Evolutionary conservation across 1,140 invertebrate genomes (phyloP).

Genomic region (Pemphigus obesinymphae): DNA sequence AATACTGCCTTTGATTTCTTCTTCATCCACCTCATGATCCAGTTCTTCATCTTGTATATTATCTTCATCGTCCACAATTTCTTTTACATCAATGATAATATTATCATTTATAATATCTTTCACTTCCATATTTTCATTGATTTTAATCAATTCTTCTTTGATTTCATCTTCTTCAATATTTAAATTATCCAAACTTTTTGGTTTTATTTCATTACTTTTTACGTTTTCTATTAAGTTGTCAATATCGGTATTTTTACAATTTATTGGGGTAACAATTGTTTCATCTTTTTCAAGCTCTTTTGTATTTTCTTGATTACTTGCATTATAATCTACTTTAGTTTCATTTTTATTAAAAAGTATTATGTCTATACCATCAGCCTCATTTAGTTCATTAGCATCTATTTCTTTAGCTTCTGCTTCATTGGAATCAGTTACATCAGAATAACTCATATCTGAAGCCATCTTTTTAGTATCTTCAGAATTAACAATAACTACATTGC

Average conservation of each 20-base stretch:
- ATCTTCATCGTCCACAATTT: constrained; percentile 41
- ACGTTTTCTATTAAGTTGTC: not conserved
- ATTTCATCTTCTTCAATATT: constrained; percentile 31
- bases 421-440: not conserved
- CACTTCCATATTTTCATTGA: constrained; percentile 40
- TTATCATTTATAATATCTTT: not conserved
- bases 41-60: constrained; percentile 40
- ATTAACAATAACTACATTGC: not conserved
- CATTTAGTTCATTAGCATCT: not conserved
- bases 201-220: not conserved
- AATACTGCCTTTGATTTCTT: not conserved
- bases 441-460: not conserved
- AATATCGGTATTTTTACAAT: not conserved
- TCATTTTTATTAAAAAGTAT: not conserved
- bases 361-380: too few species aligned
- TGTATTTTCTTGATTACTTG: not conserved
- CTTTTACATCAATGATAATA: not conserved
- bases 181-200: not conserved
- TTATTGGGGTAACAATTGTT: not conserved
- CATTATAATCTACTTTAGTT: not conserved
- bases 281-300: constrained; percentile 36
- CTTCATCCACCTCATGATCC: constrained; percentile 10
- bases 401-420: constrained; percentile 17
- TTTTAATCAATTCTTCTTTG: constrained; percentile 26
- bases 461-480: not conserved